These are phyloP conservation scores for Sebastolobus alascanus DNA, from an alignment of 2,797 vertebrate genomes.

Conservation along the genomic window DNA sequence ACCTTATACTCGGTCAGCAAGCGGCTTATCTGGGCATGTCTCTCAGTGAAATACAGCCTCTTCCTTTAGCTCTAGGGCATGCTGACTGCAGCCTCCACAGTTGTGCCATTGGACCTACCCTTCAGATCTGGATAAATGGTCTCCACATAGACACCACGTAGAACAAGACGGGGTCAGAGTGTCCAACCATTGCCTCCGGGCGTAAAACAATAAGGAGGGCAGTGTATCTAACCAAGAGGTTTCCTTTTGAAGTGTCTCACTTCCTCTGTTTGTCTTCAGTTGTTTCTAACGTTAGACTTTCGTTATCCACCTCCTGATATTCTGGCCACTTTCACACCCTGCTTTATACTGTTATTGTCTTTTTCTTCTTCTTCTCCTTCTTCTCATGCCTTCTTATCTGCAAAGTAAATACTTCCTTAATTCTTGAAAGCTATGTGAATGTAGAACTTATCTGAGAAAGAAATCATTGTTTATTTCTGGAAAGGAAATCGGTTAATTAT, in stretches of 20 bases:
- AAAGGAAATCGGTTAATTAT: conserved; percentile 24
- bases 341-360: background rate
- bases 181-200: background rate
- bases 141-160: conserved; percentile 4
- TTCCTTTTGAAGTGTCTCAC: background rate
- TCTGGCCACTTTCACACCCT: background rate
- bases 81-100: conserved; percentile 17
- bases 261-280: background rate
- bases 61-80: conserved; percentile 22
- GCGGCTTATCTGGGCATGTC: background rate
- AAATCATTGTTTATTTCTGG: conserved; percentile 16
- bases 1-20: conserved; percentile 5
- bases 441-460: conserved; percentile 6
- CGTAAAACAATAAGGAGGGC: background rate
- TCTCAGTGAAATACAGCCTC: conserved; percentile 13
- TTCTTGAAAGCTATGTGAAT: background rate
- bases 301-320: background rate
- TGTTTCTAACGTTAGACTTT: background rate
- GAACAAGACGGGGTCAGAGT: conserved; percentile 4
- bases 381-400: conserved; percentile 1
- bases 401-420: conserved; percentile 16
- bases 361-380: background rate
- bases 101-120: background rate
- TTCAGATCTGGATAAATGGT: conserved; percentile 33
- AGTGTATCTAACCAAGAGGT: background rate